These are phyloP conservation scores for Sternotherus odoratus DNA, from an alignment of 2,797 vertebrate genomes.

Conservation along the genomic window DNA sequence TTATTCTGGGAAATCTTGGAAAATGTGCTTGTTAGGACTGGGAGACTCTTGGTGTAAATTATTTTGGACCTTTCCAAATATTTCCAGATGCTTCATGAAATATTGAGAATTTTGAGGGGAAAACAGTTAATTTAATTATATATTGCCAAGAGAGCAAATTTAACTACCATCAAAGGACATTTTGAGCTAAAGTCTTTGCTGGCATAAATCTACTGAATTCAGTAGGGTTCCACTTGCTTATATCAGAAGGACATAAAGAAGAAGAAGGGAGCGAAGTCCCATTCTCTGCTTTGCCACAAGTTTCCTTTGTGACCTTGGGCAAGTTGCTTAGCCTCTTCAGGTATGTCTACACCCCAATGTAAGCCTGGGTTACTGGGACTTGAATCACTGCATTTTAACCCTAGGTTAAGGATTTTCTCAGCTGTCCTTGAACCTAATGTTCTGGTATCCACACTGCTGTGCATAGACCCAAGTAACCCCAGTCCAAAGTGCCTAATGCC, in stretches of 20 bases:
- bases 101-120: background rate
- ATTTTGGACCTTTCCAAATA: slow-evolving; percentile 37
- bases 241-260: background rate
- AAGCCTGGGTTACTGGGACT: background rate
- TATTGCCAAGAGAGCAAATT: slow-evolving; percentile 27
- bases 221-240: background rate
- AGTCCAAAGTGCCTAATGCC: background rate
- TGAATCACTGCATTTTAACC: background rate
- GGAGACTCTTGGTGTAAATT: slow-evolving; percentile 54
- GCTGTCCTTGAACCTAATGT: background rate
- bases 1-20: slow-evolving; percentile 46
- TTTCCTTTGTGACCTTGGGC: background rate
- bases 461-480: background rate
- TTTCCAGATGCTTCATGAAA: slow-evolving; percentile 24
- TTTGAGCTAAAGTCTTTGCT: background rate
- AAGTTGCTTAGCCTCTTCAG: background rate
- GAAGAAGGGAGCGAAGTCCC: background rate
- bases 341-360: background rate
- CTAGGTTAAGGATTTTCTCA: background rate
- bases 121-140: background rate
- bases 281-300: background rate
- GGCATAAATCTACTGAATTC: background rate
- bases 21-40: slow-evolving; percentile 30
- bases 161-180: background rate
- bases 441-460: background rate